Conservation (phyloP, 2,888 invertebrate genomes). For the Acanthacorydalis orientalis region DNA sequence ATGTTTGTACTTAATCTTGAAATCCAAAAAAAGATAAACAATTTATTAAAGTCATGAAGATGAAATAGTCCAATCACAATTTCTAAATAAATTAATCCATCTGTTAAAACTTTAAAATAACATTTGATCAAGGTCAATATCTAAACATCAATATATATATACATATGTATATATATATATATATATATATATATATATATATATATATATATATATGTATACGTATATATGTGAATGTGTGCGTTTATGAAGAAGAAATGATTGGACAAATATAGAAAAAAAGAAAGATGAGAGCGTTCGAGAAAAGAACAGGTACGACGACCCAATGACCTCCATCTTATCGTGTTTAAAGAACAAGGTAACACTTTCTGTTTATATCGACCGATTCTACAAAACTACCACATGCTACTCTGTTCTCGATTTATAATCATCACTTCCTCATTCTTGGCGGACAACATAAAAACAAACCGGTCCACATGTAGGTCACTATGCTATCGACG, state of each 20-base stretch:
- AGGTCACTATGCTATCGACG: background rate
- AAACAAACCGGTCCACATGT: background rate
- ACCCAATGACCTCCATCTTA: background rate
- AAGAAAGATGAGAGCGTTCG: background rate
- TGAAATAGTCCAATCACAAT: no score
- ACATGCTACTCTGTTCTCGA: background rate
- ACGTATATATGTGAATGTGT: background rate
- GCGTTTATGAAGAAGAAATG: no score
- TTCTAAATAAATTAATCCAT: background rate
- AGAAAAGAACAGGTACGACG: background rate
- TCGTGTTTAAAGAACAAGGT: background rate
- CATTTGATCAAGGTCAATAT: background rate
- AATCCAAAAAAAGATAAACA: no score
- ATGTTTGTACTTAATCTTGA: no score
- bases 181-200: background rate
- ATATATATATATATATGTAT: background rate
- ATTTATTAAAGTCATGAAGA: no score
- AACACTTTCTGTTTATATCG: background rate
- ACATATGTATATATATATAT: conserved; percentile 1
- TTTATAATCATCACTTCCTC: background rate
- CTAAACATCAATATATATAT: background rate
- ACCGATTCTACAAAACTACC: background rate
- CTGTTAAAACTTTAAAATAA: background rate
- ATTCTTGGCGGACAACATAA: background rate
- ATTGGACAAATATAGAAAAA: background rate